Evolutionary conservation across 1,140 invertebrate species (phyloP), one percentile per base, ranked within the genome.

Genomic region (Macrotrachela quadricornifera): DNA sequence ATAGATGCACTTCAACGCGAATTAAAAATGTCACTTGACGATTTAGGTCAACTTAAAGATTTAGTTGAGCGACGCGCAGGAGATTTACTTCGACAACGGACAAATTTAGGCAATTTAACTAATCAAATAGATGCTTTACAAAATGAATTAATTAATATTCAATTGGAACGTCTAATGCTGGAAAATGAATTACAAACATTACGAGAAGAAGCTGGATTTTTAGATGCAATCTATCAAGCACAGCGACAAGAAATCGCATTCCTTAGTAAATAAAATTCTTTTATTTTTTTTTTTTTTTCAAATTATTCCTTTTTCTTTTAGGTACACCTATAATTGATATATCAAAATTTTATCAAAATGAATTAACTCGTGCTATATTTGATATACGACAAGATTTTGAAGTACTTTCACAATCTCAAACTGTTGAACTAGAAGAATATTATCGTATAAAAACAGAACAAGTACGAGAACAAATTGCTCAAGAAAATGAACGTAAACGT

Each of bases 101-200:
- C 53, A 51, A 39, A 4, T 30, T 30, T 47, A 1, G 60, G 51
- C 38, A 16, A 59, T 16, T 48, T 61, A 47, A 54, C 56, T 54
- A 59, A 59, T 53, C 50, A 48, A 17, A 36, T 56, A 15, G 16
- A 59, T 49, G 59, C 43, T 49, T 54, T 55, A 15, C 59, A 57
- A 10, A 57, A 69, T 67, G 69, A 71, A 54, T 58, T 71, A 54
- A 68, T 69, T 58, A 63, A 64, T 48, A 68, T 71, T 57, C 68
- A 68, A 1, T 56, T 71, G 37, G 60, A 56, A 46, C 63, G 65
- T 47, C 55, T 71, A 42, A 63, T 67, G 12, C 62, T 65, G 17
- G 66, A 70, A 57, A 71, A 70, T 60, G 63, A 71, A 57, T 62
- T 66, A 36, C 73, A 75, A 62, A 73, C 73, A 6, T 60, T 70